Conservation (phyloP, 2,113 vertebrate species). For the Genyomyrus donnyi region DNA sequence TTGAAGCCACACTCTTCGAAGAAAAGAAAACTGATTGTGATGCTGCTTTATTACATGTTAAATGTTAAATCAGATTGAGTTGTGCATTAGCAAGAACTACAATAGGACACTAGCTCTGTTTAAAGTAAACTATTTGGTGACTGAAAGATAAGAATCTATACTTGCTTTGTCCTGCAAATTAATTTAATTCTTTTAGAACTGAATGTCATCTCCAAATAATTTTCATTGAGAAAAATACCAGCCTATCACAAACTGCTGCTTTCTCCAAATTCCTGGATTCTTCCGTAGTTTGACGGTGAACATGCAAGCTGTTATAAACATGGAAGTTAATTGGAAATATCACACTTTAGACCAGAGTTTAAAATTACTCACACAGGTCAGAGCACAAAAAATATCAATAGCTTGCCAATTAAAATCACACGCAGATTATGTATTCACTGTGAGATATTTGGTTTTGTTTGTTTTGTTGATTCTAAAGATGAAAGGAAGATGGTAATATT, state of each 20-base stretch:
- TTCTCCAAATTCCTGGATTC: not conserved
- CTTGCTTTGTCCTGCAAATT: not conserved
- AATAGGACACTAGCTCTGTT: too few species aligned
- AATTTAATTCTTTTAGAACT: not conserved
- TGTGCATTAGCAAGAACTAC: not conserved
- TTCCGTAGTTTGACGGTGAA: not conserved
- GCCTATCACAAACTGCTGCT: not conserved
- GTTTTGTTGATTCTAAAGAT: not conserved
- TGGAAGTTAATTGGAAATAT: not conserved
- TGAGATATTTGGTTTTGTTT: not conserved
- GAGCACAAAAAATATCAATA: not conserved
- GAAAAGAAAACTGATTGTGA: not conserved
- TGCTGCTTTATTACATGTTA: not conserved
- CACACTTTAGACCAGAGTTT: not conserved
- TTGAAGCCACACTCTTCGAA: not conserved
- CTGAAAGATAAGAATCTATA: not conserved
- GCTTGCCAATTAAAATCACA: not conserved
- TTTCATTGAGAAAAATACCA: not conserved
- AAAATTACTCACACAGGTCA: not conserved
- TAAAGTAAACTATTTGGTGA: not conserved
- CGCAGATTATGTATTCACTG: not conserved
- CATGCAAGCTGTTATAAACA: not conserved
- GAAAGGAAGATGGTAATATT: not conserved
- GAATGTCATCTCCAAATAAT: not conserved
- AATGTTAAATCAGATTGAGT: not conserved